Conservation (phyloP, 2,797 vertebrate genomes). For the Spea hammondii region DNA sequence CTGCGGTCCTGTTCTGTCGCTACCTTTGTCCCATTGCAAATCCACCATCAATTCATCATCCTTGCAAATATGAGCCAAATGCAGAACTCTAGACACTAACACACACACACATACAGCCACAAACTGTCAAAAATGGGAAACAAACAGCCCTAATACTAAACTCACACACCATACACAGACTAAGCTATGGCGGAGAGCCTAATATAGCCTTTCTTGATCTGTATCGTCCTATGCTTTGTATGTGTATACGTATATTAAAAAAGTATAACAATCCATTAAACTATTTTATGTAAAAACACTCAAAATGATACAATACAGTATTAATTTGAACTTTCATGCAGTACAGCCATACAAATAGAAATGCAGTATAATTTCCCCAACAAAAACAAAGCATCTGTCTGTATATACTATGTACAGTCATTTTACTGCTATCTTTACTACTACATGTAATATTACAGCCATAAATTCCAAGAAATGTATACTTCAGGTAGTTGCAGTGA, state of each 20-base stretch:
- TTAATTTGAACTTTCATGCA: neutral
- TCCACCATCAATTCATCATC: neutral
- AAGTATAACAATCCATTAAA: neutral
- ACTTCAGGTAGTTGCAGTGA: slow-evolving; percentile 1
- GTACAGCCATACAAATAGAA: neutral
- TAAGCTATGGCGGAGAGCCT: too few species aligned
- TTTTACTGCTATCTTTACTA: neutral
- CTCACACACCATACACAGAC: too few species aligned
- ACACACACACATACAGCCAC: neutral
- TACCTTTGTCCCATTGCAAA: neutral
- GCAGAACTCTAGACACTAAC: neutral
- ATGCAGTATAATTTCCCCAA: neutral
- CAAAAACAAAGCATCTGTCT: neutral
- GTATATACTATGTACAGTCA: neutral
- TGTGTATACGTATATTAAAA: slow-evolving; percentile 3
- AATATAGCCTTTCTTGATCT: neutral
- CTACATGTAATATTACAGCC: slow-evolving; percentile 6
- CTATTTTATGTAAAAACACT: neutral
- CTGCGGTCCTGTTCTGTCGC: slow-evolving; percentile 46
- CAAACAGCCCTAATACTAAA: too few species aligned
- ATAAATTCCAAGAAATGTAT: neutral
- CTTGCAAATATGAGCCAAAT: neutral
- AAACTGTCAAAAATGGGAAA: too few species aligned
- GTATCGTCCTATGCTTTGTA: neutral
- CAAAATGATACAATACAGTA: neutral